phyloP scores from a whole-genome alignment of 1,140 invertebrate genomes.

The Periplaneta americana region DNA sequence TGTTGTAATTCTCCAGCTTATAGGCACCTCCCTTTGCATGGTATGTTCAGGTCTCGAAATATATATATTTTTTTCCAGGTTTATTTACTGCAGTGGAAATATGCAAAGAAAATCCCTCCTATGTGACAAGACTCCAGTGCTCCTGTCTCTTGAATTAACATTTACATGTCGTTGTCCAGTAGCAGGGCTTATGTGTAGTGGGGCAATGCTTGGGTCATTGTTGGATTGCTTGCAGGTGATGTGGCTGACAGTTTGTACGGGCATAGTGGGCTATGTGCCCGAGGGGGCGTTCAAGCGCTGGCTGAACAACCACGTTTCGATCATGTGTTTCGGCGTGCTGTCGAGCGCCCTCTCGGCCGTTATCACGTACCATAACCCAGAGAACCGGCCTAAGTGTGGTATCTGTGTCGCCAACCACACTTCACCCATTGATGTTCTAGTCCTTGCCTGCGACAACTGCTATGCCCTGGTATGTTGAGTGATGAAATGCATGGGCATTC shows the following conservation, averaged over 20 bases:
- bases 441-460: slow-evolving; percentile 95
- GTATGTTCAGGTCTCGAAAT: too few species aligned
- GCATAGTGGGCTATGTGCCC: slow-evolving; percentile 75
- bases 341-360: slow-evolving; percentile 83
- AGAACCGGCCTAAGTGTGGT: slow-evolving; percentile 73
- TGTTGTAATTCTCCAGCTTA: too few species aligned
- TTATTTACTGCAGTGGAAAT: too few species aligned
- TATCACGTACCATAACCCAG: slow-evolving; percentile 81
- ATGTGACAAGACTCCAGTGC: too few species aligned
- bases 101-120: too few species aligned
- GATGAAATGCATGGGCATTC: too few species aligned
- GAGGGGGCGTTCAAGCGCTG: slow-evolving; percentile 67
- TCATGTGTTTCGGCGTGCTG: slow-evolving; percentile 85
- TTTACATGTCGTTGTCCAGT: too few species aligned
- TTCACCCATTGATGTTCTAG: slow-evolving; percentile 95
- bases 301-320: slow-evolving; percentile 71
- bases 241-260: slow-evolving; percentile 78
- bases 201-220: neutral
- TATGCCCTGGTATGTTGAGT: slow-evolving; percentile 86
- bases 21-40: too few species aligned
- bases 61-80: too few species aligned
- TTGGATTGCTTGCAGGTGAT: slow-evolving; percentile 53
- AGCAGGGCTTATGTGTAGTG: neutral
- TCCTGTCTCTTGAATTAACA: too few species aligned
- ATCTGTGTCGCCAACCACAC: slow-evolving; percentile 99